Percentiles rank a stretch among this genome's conserved stretches.
These are phyloP conservation scores for Suncus etruscus DNA, from an alignment of 2,113 vertebrate species.

Conservation along the genomic window DNA sequence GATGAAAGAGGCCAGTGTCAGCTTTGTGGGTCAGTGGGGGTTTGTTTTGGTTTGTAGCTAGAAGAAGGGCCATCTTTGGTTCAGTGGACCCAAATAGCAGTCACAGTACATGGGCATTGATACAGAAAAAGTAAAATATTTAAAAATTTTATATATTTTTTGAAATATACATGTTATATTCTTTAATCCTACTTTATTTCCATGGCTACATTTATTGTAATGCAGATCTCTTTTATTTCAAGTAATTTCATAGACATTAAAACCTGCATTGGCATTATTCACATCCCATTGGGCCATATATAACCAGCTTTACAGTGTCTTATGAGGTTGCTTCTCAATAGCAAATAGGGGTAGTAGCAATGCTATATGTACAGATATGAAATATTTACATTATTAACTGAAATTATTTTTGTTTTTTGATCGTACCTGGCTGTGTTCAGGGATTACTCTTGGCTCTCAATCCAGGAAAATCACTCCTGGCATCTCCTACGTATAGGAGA, in stretches of 20 bases:
- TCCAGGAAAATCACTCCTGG: too few relatives aligned
- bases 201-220: not conserved
- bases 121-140: too few relatives aligned
- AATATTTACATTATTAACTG: not conserved
- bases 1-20: too few relatives aligned
- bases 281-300: not conserved
- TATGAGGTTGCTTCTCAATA: not conserved
- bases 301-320: conserved; percentile 19
- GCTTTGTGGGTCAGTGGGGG: too few relatives aligned
- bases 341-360: not conserved
- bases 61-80: too few relatives aligned
- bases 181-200: not conserved
- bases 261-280: not conserved
- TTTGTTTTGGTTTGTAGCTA: too few relatives aligned
- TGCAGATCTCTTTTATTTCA: not conserved
- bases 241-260: not conserved
- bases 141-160: too few relatives aligned
- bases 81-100: too few relatives aligned
- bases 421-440: too few relatives aligned
- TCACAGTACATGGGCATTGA: too few relatives aligned
- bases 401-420: not conserved
- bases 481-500: too few relatives aligned
- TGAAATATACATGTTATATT: not conserved
- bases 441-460: too few relatives aligned
- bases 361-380: not conserved